Evolutionary conservation across 2,888 invertebrate genomes (phyloP), one percentile per base, ranked within the genome.

Genomic region (Epistrophe eligans): DNA sequence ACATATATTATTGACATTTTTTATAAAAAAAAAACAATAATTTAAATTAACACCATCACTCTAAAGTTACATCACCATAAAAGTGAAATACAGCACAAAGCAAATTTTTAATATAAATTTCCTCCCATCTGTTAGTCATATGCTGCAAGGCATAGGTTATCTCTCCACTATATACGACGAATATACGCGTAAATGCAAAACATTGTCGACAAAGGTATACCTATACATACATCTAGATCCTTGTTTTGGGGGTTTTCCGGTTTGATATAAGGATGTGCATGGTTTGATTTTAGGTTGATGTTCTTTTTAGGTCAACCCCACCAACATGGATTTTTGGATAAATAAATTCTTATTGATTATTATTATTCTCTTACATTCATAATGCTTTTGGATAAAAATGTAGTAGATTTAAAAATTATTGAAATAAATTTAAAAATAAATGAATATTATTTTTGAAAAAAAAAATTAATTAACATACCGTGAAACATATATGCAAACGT

Each of bases 21-120:
- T 9, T n/a, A 13, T 24, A 13, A 15, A 0, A 9, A 19, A 38
- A 17, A 4, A 40, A 5, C 9, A 58, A 38, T 38, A 19, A 40
- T 43, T 32, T 40, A 17, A 45, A 71, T 28, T 52, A 17, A 24
- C 32, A 35, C 10, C 45, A 57, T 19, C 38, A 17, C 52, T 48
- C 32, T 48, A n/a, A 48, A 52, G 79, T 79, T 83, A 83, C 79
- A 79, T 83, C 77, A 83, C 60, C 24, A 52, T 60, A 19, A 58
- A n/a, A 24, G 19, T 58, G 28, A 81, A 64, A 58, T 13, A 38
- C 40, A 82, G 28, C 71, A 50, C 50, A 57, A 45, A 62, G 67
- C 79, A 83, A 83, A 79, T 79, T 79, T 70, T 45, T 48, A 45
- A 77, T 62, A 73, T 83, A 79, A 83, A 73, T 73, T 73, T 70